Conservation (phyloP, 2,888 invertebrate genomes). For the Drosophila sordidapex region DNA sequence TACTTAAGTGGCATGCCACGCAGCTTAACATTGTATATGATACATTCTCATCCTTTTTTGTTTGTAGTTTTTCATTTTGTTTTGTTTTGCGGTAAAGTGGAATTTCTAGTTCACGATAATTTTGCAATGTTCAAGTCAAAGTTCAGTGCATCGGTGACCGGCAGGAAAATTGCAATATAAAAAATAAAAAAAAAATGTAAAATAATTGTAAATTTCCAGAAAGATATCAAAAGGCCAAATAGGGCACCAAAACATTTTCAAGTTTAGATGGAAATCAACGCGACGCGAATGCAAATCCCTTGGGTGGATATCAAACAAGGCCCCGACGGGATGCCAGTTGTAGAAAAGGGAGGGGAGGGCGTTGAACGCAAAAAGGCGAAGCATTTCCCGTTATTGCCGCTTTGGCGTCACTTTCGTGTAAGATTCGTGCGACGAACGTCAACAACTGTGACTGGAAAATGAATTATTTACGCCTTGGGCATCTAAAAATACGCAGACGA, state of each 20-base stretch:
- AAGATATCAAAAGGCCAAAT: constrained; percentile 58
- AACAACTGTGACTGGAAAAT: constrained; percentile 81
- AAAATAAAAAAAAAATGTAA: constrained; percentile 30
- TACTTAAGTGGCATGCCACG: constrained; percentile 70
- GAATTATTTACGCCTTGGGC: constrained; percentile 78
- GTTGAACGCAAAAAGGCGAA: constrained; percentile 16
- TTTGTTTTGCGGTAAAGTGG: constrained; percentile 58
- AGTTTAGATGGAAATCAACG: constrained; percentile 62
- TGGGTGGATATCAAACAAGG: constrained; percentile 42
- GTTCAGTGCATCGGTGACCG: constrained; percentile 54
- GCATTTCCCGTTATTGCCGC: constrained; percentile 48
- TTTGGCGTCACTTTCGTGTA: constrained; percentile 49
- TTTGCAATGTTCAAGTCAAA: constrained; percentile 60
- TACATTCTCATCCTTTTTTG: neutral
- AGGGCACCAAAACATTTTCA: constrained; percentile 64
- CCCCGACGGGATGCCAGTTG: constrained; percentile 19
- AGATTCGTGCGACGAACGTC: constrained; percentile 70
- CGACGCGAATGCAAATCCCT: constrained; percentile 51
- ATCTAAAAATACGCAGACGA: constrained; percentile 69
- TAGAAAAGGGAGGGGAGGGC: neutral
- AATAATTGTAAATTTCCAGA: constrained; percentile 5
- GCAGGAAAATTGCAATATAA: constrained; percentile 12
- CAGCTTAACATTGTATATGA: constrained; percentile 58
- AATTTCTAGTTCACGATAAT: constrained; percentile 68
- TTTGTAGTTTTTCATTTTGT: neutral